Evolutionary conservation across 2,113 vertebrate species (phyloP).

Genomic region (Pygoscelis adeliae): DNA sequence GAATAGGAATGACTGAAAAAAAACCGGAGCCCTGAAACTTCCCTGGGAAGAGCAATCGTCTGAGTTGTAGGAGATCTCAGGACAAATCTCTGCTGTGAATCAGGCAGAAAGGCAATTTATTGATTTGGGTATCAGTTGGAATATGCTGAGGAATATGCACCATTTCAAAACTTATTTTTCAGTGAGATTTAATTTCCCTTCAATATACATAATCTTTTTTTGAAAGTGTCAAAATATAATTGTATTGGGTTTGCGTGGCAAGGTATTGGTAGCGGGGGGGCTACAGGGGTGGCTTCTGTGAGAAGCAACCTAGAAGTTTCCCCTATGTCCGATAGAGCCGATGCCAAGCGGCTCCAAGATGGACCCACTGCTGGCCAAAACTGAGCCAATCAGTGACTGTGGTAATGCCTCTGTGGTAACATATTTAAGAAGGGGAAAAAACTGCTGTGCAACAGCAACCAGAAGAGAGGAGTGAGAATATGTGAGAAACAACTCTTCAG

Average conservation of each 20-base stretch:
- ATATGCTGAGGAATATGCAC: not conserved
- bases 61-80: not conserved
- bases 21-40: fast-evolving
- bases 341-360: not conserved
- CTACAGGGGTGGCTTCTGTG: not conserved
- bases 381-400: not conserved
- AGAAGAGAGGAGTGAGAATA: not conserved
- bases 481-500: not conserved
- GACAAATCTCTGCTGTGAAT: not conserved
- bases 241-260: not conserved
- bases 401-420: not conserved
- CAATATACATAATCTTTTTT: not conserved
- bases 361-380: not conserved
- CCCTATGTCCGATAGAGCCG: not conserved
- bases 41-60: not conserved
- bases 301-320: not conserved
- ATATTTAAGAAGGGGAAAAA: not conserved
- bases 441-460: not conserved
- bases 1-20: not conserved
- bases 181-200: not conserved
- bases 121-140: not conserved
- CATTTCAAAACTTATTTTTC: not conserved
- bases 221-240: not conserved
- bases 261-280: fast-evolving
- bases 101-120: not conserved